A percentile compares a stretch with the other conserved stretches of the same genome.
phyloP scores from a whole-genome alignment of 2,113 vertebrate genomes.

The Typhlomys cinereus region DNA sequence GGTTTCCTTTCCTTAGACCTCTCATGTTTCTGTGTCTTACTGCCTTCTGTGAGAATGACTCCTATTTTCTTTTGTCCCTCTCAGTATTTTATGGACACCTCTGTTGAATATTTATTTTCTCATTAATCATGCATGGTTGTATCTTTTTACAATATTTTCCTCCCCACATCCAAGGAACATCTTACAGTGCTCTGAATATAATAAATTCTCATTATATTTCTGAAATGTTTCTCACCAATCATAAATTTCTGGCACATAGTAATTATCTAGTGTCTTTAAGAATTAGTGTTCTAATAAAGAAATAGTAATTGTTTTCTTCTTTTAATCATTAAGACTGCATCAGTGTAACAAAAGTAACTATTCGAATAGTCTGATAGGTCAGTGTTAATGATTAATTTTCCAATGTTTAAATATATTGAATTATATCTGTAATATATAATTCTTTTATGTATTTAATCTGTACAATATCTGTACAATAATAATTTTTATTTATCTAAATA shows the following conservation, averaged over 20 bases:
- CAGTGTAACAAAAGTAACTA: neutral
- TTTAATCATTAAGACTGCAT: neutral
- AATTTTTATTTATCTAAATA: neutral
- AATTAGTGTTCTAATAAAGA: conserved; percentile 44
- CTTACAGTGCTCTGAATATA: neutral
- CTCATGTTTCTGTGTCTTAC: neutral
- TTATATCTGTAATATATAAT: neutral
- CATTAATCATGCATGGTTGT: neutral
- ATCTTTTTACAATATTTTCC: neutral
- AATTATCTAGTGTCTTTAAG: conserved; percentile 54
- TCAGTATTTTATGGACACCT: neutral
- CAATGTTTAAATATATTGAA: neutral
- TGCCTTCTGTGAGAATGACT: neutral
- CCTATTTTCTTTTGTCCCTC: neutral
- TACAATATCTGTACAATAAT: neutral
- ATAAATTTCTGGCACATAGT: neutral
- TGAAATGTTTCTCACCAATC: neutral
- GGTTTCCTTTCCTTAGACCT: neutral
- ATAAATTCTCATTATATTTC: neutral
- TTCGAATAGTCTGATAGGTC: neutral
- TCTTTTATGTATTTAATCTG: neutral
- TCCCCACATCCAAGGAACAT: neutral
- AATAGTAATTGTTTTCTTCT: conserved; percentile 1
- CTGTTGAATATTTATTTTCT: neutral
- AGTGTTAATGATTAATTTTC: neutral